Percentiles rank a stretch among this genome's conserved stretches.
Evolutionary conservation across 2,888 invertebrate species (phyloP).

Genomic region (Andrena minutula): DNA sequence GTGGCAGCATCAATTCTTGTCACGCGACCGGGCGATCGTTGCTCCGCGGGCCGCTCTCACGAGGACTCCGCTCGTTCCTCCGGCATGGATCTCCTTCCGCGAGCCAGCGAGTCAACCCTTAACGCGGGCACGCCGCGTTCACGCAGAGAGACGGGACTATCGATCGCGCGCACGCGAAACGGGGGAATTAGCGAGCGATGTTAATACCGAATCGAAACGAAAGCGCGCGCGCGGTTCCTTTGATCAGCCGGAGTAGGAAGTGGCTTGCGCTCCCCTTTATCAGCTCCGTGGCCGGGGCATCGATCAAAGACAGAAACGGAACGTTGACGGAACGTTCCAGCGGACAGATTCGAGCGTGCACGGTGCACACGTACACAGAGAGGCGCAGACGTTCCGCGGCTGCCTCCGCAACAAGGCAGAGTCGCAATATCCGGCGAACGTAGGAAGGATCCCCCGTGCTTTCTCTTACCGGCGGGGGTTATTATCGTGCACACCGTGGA

Average conservation of each 20-base stretch:
- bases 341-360: conserved; percentile 37
- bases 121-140: conserved; percentile 2
- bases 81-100: not conserved
- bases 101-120: not conserved
- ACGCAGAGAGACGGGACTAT: conserved; percentile 9
- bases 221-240: conserved; percentile 49
- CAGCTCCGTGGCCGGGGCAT: conserved; percentile 40
- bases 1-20: conserved; percentile 59
- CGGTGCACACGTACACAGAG: not conserved
- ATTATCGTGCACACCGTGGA: conserved; percentile 68
- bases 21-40: conserved; percentile 48
- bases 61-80: not conserved
- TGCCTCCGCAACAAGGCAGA: conserved; percentile 59
- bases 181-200: conserved; percentile 44
- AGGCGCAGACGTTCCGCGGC: conserved; percentile 25
- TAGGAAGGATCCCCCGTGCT: conserved; percentile 61
- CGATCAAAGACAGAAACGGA: conserved; percentile 68
- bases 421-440: conserved; percentile 70
- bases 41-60: conserved; percentile 30
- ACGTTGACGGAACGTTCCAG: conserved; percentile 50
- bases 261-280: conserved; percentile 48
- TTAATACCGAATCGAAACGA: conserved; percentile 58
- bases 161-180: conserved; percentile 18
- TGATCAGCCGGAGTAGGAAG: conserved; percentile 55
- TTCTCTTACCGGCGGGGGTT: conserved; percentile 67